Base-by-base conservation (phyloP, 2,113 vertebrate genomes). In the Gymnogyps californianus region DNA sequence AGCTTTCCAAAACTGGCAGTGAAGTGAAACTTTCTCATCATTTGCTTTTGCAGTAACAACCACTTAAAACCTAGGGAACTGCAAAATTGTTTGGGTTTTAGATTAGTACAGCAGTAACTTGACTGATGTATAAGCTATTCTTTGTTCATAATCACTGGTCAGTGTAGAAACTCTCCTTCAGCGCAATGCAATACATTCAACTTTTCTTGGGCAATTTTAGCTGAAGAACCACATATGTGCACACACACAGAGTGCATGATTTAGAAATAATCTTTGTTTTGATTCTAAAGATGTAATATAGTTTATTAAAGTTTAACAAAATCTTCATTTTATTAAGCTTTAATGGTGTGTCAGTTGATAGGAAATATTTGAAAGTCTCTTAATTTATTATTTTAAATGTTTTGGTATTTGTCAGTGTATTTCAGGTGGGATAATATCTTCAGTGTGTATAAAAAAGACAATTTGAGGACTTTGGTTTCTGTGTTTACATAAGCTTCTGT, bases 401-500 rank as follows among this genome's bases (percentile, higher is more conserved):
- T 94, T 80, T 40, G 25, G 7, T 86, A 18, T 81, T 93, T 86
- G 16, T 83, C 38, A 57, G 31, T 74, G 2, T n/a, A 58, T 90
- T 94, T 88, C 62, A 74, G 66, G 58, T 70, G 11, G 20, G 70
- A 31, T 79, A 64, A 51, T 65, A 44, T n/a, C 95, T 93, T 40
- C 24, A 34, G 25, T 18, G n/a, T 65, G 13, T 32, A 42, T 47
- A 31, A 26, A 90, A 93, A 80, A 89, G n/a, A 71, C 19, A 52
- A 87, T 61, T 25, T 61, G 81, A 82, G 66, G 54, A 36, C 54
- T 90, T 76, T 20, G 58, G 10, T 64, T 87, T 90, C 54, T 89
- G 34, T 94, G 81, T 93, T 96, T 96, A 46, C 36, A 72, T 72
- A 82, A 95, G 78, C 34, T 87, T 55, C 91, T 87, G 74, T 82